Conservation (phyloP, 2,888 invertebrate genomes). For the Chaetogeoica ovagalla region DNA sequence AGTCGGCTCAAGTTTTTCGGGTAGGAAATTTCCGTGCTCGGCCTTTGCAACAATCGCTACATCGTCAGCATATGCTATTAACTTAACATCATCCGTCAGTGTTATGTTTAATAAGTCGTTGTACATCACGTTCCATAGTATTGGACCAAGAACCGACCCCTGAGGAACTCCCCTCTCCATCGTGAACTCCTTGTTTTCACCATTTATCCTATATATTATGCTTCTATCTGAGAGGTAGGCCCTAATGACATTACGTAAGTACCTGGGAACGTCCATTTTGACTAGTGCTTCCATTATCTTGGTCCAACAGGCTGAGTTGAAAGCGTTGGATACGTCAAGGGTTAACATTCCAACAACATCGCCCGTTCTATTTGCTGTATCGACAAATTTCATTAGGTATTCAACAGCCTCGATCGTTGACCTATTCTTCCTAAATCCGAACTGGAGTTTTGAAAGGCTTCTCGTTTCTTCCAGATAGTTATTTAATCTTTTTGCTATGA, state of each 20-base stretch:
- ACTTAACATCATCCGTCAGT: not conserved
- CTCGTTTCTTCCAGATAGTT: too few relatives aligned
- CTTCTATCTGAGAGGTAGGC: not conserved
- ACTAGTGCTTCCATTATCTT: not conserved
- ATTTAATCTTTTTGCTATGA: too few relatives aligned
- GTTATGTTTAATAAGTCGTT: too few relatives aligned
- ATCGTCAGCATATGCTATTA: slow-evolving; percentile 5
- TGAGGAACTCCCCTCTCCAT: too few relatives aligned
- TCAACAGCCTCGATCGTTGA: not conserved
- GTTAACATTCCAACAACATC: not conserved
- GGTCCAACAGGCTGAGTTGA: not conserved
- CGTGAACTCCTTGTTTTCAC: too few relatives aligned
- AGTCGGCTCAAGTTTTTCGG: not conserved
- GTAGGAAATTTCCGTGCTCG: not conserved
- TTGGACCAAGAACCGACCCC: too few relatives aligned
- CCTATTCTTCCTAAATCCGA: too few relatives aligned
- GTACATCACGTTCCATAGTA: too few relatives aligned
- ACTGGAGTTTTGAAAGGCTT: too few relatives aligned
- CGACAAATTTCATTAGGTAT: not conserved
- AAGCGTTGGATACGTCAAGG: not conserved
- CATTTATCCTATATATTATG: not conserved
- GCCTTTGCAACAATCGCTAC: not conserved
- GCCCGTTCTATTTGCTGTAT: not conserved
- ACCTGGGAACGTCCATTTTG: not conserved
- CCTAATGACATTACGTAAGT: not conserved